These are phyloP conservation scores for Ianthella basta DNA, from an alignment of 37 sponge, comb jelly and placozoan genomes.

Conservation along the genomic window DNA sequence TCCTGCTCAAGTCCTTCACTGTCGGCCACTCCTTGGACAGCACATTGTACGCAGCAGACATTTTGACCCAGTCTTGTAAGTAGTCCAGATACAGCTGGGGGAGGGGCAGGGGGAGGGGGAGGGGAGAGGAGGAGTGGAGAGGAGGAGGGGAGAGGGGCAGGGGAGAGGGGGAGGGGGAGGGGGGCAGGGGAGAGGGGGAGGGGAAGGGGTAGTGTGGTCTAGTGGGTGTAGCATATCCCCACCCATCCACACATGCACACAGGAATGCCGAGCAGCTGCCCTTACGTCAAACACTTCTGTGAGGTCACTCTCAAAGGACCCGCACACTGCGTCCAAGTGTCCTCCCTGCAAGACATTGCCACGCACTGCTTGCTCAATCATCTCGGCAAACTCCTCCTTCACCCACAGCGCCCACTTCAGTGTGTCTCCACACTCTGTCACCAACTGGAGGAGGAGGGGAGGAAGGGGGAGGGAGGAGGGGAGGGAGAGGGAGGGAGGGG, in stretches of 20 bases:
- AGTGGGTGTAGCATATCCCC: not conserved
- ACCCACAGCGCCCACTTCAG: conserved; percentile 59
- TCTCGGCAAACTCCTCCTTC: conserved; percentile 32
- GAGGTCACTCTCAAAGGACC: conserved; percentile 60
- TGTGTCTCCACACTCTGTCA: conserved; percentile 55
- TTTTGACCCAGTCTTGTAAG: conserved; percentile 54
- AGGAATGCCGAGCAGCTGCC: not conserved
- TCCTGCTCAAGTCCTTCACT: conserved; percentile 62
- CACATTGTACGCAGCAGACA: conserved; percentile 47
- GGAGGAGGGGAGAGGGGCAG: not conserved
- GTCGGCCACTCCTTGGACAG: conserved; percentile 77
- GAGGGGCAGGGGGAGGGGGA: not conserved
- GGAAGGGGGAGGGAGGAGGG: not conserved
- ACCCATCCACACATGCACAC: not conserved
- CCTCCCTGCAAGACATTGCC: conserved; percentile 19
- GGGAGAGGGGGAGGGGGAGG: too few relatives aligned
- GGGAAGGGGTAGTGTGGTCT: too few relatives aligned
- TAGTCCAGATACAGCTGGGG: conserved; percentile 71
- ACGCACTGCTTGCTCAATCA: conserved; percentile 26
- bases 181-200: too few relatives aligned
- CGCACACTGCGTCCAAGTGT: conserved; percentile 36
- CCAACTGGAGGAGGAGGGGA: conserved; percentile 47
- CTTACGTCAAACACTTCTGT: conserved; percentile 55
- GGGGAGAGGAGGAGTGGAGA: not conserved
- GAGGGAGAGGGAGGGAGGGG: not conserved